Evolutionary conservation across 2,888 invertebrate genomes (phyloP), one percentile per base, ranked within the genome.

Genomic region (Nomada ferruginata): DNA sequence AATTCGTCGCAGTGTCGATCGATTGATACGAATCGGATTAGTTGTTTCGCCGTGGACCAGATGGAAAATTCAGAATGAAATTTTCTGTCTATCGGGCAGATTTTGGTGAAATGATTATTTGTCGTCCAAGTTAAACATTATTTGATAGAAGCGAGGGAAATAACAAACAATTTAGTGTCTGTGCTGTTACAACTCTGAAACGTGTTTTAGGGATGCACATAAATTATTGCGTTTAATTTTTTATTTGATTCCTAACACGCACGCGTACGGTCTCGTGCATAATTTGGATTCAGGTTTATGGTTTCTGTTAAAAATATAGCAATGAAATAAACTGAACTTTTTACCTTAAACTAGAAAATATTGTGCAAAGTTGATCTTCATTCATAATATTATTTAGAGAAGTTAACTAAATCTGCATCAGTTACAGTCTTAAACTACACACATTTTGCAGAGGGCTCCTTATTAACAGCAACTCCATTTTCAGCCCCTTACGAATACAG

Each of bases 21-120:
- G 64, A 65, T 66, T 29, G 44, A 55, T 64, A 64, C 11, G 53
- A 47, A 64, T 13, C 57, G 26, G 29, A 66, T 64, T 76, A 23
- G n/a, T 15, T 64, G n/a, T 36, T 36, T 74, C 36, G 26, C 15
- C 50, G 9, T 11, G 20, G 63, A 52, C 26, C 29, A 71, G 42
- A 55, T 47, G 11, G 42, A 11, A 47, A 59, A 75, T 75, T 42
- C 18, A 42, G 23, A 11, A 47, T 23, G 13, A 47, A 47, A 4
- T 23, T 15, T 68, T 55, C 18, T 52, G 7, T 29, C 13, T 11
- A 1, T 44, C n/a, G 13, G 2, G 0, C 20, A 13, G 42, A 23
- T 20, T 61, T n/a, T 20, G 13, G 4, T 3, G 10, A 0, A 26
- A 11, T 55, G 0, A 5, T 68, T 42, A 2, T 10, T 60, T 60